Percentiles rank a stretch among this genome's conserved stretches.
phyloP scores from a whole-genome alignment of 2,797 vertebrate species.

The Catharus ustulatus region DNA sequence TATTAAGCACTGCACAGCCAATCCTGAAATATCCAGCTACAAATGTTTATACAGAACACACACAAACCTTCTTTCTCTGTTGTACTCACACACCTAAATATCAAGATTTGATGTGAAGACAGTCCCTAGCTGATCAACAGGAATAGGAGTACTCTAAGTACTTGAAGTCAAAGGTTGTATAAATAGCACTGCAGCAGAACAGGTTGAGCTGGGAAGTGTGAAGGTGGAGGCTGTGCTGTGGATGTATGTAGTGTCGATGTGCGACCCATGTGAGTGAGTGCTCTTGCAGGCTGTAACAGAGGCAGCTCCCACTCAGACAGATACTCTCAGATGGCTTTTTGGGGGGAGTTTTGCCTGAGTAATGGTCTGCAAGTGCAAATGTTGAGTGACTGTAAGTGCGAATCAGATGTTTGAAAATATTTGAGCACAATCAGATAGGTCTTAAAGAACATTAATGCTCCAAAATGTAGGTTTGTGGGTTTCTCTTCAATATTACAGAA shows the following conservation, averaged over 20 bases:
- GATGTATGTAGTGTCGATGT: not conserved
- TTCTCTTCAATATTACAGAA: constrained; percentile 17
- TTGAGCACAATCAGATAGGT: not conserved
- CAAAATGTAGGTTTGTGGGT: not conserved
- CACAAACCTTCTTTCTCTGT: not conserved
- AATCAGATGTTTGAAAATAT: not conserved
- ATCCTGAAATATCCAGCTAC: not conserved
- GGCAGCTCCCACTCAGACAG: not conserved
- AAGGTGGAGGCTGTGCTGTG: not conserved
- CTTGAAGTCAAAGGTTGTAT: not conserved
- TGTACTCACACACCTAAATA: fast-evolving
- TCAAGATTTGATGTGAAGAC: not conserved
- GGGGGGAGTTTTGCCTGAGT: not conserved
- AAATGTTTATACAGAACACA: not conserved
- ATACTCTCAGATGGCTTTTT: not conserved
- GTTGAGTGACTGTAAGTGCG: not conserved
- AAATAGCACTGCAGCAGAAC: not conserved
- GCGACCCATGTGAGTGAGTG: not conserved
- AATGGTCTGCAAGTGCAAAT: not conserved
- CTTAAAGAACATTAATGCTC: not conserved
- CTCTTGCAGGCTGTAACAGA: not conserved
- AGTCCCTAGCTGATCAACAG: not conserved
- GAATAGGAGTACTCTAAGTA: not conserved
- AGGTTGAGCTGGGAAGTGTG: not conserved
- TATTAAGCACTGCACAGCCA: not conserved